These are phyloP conservation scores for Drosophila mercatorum DNA, from an alignment of 2,888 invertebrate species.

Conservation along the genomic window DNA sequence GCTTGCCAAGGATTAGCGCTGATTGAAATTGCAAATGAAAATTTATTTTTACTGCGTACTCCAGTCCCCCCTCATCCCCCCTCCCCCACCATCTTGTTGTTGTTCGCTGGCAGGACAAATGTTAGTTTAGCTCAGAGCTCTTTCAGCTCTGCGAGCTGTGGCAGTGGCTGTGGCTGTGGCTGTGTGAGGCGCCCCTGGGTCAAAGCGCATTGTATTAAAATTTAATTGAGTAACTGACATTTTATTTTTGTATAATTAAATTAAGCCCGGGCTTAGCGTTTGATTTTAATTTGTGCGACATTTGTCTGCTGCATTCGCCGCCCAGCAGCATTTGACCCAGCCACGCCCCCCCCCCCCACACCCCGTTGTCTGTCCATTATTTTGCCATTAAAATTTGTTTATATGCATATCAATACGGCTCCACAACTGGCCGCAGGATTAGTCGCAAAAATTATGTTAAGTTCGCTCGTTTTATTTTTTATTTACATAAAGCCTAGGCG, in stretches of 20 bases:
- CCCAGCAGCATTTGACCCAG: constrained; percentile 48
- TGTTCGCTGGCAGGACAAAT: constrained; percentile 33
- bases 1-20: constrained; percentile 83
- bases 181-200: constrained; percentile 27
- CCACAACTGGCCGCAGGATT: constrained; percentile 65
- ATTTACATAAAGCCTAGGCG: constrained; percentile 49
- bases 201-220: constrained; percentile 79
- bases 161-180: background rate
- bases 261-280: constrained; percentile 83
- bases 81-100: background rate
- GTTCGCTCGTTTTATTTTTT: constrained; percentile 39
- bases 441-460: constrained; percentile 76
- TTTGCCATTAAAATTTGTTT: constrained; percentile 75
- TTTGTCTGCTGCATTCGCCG: constrained; percentile 57
- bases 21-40: constrained; percentile 85
- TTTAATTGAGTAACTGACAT: constrained; percentile 84
- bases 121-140: constrained; percentile 68
- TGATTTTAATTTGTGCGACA: constrained; percentile 83
- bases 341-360: constrained; percentile 12
- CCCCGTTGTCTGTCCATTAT: constrained; percentile 41
- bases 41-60: constrained; percentile 81
- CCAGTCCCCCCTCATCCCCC: background rate
- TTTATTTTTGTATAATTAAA: constrained; percentile 84
- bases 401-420: constrained; percentile 74
- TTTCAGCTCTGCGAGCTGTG: background rate